Percentiles rank a stretch among this genome's conserved stretches.
Conservation (phyloP, 2,113 vertebrate genomes). For the Phyllopteryx taeniolatus region DNA sequence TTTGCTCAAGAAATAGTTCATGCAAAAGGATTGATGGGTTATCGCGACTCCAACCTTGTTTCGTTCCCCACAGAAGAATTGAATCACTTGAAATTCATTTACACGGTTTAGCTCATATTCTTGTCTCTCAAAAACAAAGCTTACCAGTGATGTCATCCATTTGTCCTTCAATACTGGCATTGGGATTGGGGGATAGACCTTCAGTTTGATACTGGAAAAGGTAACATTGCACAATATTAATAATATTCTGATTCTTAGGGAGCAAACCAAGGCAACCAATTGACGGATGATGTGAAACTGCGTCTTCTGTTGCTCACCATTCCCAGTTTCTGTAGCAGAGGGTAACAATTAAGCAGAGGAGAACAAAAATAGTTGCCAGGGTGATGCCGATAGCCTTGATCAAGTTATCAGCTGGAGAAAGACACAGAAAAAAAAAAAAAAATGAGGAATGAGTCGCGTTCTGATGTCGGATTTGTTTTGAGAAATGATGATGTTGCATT, state of each 20-base stretch:
- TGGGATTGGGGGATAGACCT: constrained; percentile 53
- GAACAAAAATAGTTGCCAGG: not conserved
- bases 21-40: too few relatives aligned
- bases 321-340: constrained; percentile 51
- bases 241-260: too few relatives aligned
- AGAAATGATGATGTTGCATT: not conserved
- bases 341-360: constrained; percentile 24
- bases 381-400: not conserved
- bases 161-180: constrained; percentile 36
- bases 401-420: constrained; percentile 35
- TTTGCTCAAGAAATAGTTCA: too few relatives aligned
- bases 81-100: not conserved
- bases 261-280: not conserved
- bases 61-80: too few relatives aligned
- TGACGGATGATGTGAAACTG: not conserved
- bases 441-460: not conserved
- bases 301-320: constrained; percentile 26
- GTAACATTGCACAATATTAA: not conserved
- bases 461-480: not conserved
- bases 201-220: constrained; percentile 52
- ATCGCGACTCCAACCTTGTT: too few relatives aligned
- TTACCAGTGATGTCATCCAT: constrained; percentile 37
- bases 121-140: constrained; percentile 9
- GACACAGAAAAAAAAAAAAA: not conserved
- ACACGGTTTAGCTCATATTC: not conserved